Percentiles rank a stretch among this genome's conserved stretches.
phyloP scores from a whole-genome alignment of 1,140 invertebrate species.

The Rhyacophila brunnea region DNA sequence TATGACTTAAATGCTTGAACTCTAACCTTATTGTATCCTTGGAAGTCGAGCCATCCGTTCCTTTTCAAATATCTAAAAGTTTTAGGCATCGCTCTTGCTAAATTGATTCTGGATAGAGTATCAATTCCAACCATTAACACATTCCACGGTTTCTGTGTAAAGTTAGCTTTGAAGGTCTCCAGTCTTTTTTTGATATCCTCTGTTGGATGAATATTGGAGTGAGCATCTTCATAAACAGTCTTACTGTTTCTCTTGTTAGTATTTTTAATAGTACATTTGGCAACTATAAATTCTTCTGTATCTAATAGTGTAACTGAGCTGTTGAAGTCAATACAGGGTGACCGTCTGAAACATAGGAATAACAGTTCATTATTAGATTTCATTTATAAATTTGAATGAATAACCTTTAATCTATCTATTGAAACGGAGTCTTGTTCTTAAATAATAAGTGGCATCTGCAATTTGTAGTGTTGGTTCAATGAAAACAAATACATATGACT shows the following conservation, averaged over 20 bases:
- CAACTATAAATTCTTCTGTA: constrained; percentile 51
- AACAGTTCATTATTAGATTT: too few species aligned
- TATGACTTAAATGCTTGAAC: too few species aligned
- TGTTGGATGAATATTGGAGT: constrained; percentile 39
- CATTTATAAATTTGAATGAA: too few species aligned
- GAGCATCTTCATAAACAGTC: constrained; percentile 43
- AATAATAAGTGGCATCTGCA: too few species aligned
- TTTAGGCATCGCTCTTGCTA: constrained; percentile 72
- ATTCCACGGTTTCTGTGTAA: constrained; percentile 48
- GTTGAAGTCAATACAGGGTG: constrained; percentile 43
- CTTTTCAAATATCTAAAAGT: constrained; percentile 65
- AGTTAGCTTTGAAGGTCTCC: constrained; percentile 33
- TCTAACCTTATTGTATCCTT: constrained; percentile 53
- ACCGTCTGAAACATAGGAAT: constrained; percentile 34
- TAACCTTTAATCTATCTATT: too few species aligned
- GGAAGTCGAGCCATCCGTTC: constrained; percentile 54
- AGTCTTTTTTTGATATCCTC: constrained; percentile 21
- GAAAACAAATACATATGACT: too few species aligned
- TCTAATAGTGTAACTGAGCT: constrained; percentile 40
- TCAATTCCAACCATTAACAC: constrained; percentile 79
- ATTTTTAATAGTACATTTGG: constrained; percentile 46
- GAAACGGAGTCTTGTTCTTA: too few species aligned
- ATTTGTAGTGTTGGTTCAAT: too few species aligned
- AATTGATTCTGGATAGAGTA: constrained; percentile 76
- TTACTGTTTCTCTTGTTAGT: constrained; percentile 37